These are phyloP conservation scores for Campaea margaritaria DNA, from an alignment of 2,888 invertebrate species.

Conservation along the genomic window DNA sequence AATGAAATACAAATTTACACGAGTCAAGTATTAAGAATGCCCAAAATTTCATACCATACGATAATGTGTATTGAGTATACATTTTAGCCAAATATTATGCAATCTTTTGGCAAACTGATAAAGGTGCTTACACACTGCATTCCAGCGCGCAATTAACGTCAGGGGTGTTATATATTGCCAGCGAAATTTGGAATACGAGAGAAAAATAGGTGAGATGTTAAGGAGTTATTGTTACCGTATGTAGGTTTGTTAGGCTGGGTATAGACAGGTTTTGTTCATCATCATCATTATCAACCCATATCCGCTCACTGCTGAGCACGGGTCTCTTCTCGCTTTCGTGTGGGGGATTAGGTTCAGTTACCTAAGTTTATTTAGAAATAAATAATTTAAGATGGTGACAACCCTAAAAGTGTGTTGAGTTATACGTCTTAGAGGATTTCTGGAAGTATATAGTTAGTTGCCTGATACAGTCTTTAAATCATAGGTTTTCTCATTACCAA, in stretches of 20 bases:
- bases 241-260: conserved; percentile 11
- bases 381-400: too few relatives aligned
- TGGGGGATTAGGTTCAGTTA: too few relatives aligned
- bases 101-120: conserved; percentile 68
- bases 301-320: too few relatives aligned
- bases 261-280: background rate
- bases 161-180: conserved; percentile 22
- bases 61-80: conserved; percentile 36
- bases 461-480: too few relatives aligned
- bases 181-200: conserved; percentile 13
- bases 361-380: too few relatives aligned
- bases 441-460: too few relatives aligned
- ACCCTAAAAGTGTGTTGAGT: too few relatives aligned
- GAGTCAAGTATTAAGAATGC: conserved; percentile 15
- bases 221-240: conserved; percentile 3
- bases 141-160: conserved; percentile 55
- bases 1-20: too few relatives aligned
- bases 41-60: conserved; percentile 12
- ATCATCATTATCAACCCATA: too few relatives aligned
- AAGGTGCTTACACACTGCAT: conserved; percentile 67
- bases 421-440: too few relatives aligned
- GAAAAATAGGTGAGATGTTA: conserved; percentile 11
- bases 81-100: conserved; percentile 57
- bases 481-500: too few relatives aligned
- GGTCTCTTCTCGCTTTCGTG: too few relatives aligned